A percentile compares a stretch with the other conserved stretches of the same genome.
Evolutionary conservation across 1,140 invertebrate genomes (phyloP).

Genomic region (Maconellicoccus hirsutus): DNA sequence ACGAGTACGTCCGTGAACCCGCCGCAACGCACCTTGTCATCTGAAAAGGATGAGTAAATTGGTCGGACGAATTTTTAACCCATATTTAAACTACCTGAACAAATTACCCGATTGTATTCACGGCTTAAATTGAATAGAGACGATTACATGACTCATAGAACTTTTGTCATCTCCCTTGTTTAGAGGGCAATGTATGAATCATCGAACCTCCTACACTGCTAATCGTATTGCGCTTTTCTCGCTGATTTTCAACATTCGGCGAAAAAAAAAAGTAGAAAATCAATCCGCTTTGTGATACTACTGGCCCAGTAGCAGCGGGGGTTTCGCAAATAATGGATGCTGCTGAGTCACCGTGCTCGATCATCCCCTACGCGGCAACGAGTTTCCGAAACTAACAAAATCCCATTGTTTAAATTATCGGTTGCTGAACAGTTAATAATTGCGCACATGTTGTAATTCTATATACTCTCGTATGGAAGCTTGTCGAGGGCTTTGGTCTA

Average conservation of each 20-base stretch:
- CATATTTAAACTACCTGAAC: neutral
- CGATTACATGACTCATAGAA: neutral
- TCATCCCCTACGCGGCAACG: neutral
- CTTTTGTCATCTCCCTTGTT: neutral
- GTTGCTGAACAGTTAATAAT: neutral
- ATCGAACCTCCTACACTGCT: neutral
- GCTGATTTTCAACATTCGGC: neutral
- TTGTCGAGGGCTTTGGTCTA: neutral
- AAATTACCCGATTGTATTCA: neutral
- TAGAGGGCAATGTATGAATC: neutral
- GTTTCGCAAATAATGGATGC: neutral
- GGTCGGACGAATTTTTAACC: neutral
- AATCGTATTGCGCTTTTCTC: neutral
- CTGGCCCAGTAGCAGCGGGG: slow-evolving; percentile 5
- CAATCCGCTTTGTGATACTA: slow-evolving; percentile 1
- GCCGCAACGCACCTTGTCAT: too few species aligned
- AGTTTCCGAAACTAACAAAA: neutral
- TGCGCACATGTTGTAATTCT: slow-evolving; percentile 7
- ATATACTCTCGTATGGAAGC: neutral
- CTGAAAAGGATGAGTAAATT: too few species aligned
- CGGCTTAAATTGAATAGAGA: too few species aligned
- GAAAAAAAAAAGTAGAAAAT: neutral
- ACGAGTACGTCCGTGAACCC: too few species aligned
- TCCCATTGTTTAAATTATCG: slow-evolving; percentile 9
- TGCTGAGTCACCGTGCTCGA: neutral